A percentile compares a stretch with the other conserved stretches of the same genome.
phyloP scores from a whole-genome alignment of 2,888 invertebrate genomes.

The Machimus rusticus region DNA sequence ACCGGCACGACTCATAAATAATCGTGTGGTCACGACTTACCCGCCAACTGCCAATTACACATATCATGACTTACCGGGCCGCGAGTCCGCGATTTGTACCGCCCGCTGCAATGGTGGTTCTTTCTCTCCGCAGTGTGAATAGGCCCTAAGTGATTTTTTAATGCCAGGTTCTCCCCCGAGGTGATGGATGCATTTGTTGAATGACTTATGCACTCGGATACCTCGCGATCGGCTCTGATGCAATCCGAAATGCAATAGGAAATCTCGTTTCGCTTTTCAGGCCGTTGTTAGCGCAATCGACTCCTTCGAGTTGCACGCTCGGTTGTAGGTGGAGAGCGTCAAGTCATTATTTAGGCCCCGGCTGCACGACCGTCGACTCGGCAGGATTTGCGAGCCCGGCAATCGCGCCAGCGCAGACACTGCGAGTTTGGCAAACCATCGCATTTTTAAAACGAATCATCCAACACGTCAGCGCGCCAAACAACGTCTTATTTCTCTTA shows the following conservation, averaged over 20 bases:
- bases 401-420: neutral
- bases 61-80: constrained; percentile 37
- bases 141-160: constrained; percentile 39
- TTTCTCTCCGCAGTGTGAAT: constrained; percentile 35
- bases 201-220: constrained; percentile 18
- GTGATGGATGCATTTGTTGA: constrained; percentile 37
- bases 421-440: neutral
- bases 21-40: constrained; percentile 43
- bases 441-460: neutral
- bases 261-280: constrained; percentile 33
- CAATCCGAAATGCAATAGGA: neutral
- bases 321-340: constrained; percentile 30
- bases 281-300: constrained; percentile 39
- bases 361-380: constrained; percentile 1
- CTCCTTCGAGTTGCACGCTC: constrained; percentile 29
- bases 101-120: constrained; percentile 23
- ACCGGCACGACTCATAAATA: constrained; percentile 44
- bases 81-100: constrained; percentile 4
- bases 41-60: constrained; percentile 45
- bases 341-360: constrained; percentile 4
- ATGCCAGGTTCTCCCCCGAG: constrained; percentile 30
- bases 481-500: neutral
- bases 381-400: neutral
- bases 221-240: constrained; percentile 7
- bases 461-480: neutral